Conservation (phyloP, 2,797 vertebrate genomes). For the Scarus forsteni region DNA sequence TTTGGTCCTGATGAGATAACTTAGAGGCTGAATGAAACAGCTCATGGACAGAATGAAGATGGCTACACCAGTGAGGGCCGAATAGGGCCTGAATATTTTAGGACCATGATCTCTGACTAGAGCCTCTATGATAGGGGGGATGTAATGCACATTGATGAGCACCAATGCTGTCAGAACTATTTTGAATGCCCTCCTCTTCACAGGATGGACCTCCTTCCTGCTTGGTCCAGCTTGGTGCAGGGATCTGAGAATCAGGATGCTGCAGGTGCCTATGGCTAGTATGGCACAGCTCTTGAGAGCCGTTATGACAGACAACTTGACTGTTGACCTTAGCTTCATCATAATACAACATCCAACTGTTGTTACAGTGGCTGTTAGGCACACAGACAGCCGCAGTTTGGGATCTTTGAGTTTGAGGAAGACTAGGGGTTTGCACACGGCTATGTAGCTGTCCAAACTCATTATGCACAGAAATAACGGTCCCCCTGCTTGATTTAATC, state of each 20-base stretch:
- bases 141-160: conserved; percentile 25
- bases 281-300: not conserved
- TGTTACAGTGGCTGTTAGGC: not conserved
- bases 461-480: conserved; percentile 23
- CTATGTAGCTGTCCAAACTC: conserved; percentile 34
- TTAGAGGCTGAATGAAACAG: conserved; percentile 32
- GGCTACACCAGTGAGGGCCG: conserved; percentile 2
- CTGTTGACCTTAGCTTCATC: accelerated
- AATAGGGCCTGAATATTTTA: accelerated
- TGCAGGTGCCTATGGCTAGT: conserved; percentile 21
- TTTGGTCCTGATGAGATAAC: conserved; percentile 32
- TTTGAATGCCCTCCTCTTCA: conserved; percentile 39
- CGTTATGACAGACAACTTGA: not conserved
- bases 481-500: conserved; percentile 29
- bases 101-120: not conserved
- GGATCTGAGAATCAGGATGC: conserved; percentile 31
- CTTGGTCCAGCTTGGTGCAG: conserved; percentile 32
- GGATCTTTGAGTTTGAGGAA: conserved; percentile 35
- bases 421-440: conserved; percentile 35
- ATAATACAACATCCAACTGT: not conserved
- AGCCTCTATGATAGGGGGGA: not conserved
- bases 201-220: conserved; percentile 35
- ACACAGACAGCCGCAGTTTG: conserved; percentile 3
- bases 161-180: conserved; percentile 23
- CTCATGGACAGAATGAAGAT: not conserved